Conservation (phyloP, 1,140 invertebrate genomes). For the Papilio polyxenes region DNA sequence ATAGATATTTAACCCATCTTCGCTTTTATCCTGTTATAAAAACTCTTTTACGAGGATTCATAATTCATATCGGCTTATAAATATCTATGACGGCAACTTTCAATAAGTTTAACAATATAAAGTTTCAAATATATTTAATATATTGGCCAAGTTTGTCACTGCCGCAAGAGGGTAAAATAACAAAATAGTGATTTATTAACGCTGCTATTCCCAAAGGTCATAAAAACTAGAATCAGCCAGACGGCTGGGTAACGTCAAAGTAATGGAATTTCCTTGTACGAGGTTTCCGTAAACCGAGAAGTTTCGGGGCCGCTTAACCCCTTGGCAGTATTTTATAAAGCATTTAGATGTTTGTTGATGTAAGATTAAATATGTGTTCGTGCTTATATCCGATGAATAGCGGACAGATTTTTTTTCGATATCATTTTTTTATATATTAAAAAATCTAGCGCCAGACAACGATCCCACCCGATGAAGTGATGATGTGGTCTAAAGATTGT, state of each 20-base stretch:
- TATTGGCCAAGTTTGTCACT: constrained; percentile 3
- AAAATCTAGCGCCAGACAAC: too few relatives aligned
- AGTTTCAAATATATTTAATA: constrained; percentile 1
- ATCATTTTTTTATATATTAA: not conserved
- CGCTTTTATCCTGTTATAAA: not conserved
- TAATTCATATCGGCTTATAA: not conserved
- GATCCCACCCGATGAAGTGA: too few relatives aligned
- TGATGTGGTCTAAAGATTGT: too few relatives aligned
- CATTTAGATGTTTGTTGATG: constrained; percentile 46
- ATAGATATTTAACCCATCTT: not conserved
- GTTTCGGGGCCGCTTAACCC: constrained; percentile 63
- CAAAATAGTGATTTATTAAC: constrained; percentile 57
- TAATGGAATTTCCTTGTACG: constrained; percentile 72
- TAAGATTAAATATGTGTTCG: constrained; percentile 38
- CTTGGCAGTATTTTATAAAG: constrained; percentile 59
- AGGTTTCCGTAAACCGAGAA: constrained; percentile 57
- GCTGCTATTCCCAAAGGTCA: constrained; percentile 53
- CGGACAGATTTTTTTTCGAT: not conserved
- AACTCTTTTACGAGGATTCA: not conserved
- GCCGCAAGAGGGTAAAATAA: not conserved
- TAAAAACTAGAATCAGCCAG: constrained; percentile 53
- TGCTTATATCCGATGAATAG: not conserved
- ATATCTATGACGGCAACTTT: not conserved
- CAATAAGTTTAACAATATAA: constrained; percentile 22
- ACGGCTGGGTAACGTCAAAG: constrained; percentile 50